Conservation (phyloP, 2,888 invertebrate species). For the Diogma glabrata region DNA sequence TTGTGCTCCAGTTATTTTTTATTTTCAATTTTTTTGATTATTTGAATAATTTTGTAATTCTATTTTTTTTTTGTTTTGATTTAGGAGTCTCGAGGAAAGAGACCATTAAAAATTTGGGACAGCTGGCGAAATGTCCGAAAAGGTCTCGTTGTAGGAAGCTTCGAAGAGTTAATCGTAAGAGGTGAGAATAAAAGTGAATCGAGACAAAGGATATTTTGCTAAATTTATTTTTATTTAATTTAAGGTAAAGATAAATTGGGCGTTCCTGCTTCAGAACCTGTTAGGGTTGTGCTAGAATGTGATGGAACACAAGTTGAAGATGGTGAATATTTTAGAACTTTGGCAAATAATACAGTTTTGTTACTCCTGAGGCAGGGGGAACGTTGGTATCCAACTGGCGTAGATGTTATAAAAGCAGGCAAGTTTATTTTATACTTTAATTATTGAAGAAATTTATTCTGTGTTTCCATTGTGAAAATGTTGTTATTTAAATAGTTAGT, state of each 20-base stretch:
- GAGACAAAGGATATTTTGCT: conserved; percentile 5
- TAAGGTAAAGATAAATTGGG: conserved; percentile 82
- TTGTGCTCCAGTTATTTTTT: background rate
- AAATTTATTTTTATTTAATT: conserved; percentile 11
- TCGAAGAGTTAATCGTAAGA: conserved; percentile 76
- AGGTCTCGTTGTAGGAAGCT: conserved; percentile 83
- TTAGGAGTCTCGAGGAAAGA: conserved; percentile 89
- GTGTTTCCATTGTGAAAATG: too few relatives aligned
- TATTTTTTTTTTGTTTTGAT: conserved; percentile 29
- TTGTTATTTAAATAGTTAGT: too few relatives aligned
- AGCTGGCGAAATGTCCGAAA: conserved; percentile 87
- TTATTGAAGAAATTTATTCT: too few relatives aligned
- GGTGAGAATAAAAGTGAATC: conserved; percentile 39
- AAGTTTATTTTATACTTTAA: too few relatives aligned
- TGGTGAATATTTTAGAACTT: conserved; percentile 89
- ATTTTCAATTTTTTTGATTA: background rate
- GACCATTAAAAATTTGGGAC: conserved; percentile 96
- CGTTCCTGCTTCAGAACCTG: conserved; percentile 74
- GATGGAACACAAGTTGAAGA: conserved; percentile 97
- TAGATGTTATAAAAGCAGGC: conserved; percentile 92
- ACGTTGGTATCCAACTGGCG: conserved; percentile 87
- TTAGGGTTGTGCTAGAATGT: conserved; percentile 82
- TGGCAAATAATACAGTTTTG: conserved; percentile 83
- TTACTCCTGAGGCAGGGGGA: conserved; percentile 80
- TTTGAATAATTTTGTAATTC: background rate